Conservation (phyloP, 2,797 vertebrate species). For the Gallinago solitaria region DNA sequence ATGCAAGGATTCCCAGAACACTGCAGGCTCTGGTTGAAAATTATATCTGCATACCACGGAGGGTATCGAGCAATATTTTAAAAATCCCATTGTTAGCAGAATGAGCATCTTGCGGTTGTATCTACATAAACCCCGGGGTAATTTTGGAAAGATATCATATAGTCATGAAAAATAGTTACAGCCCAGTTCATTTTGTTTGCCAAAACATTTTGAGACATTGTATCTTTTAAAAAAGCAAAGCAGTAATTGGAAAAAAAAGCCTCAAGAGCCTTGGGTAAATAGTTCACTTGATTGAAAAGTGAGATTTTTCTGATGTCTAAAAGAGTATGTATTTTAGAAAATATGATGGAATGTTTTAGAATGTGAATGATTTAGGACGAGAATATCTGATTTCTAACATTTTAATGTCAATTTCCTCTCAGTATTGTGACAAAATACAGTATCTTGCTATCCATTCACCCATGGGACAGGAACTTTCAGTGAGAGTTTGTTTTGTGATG, state of each 20-base stretch:
- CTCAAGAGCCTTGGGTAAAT: neutral
- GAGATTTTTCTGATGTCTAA: neutral
- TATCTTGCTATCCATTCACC: neutral
- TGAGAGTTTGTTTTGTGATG: neutral
- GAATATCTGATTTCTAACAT: neutral
- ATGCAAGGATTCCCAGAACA: constrained; percentile 70
- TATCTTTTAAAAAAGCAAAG: neutral
- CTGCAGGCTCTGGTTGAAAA: constrained; percentile 25
- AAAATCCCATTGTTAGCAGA: neutral
- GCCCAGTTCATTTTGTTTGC: neutral
- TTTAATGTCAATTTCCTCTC: neutral
- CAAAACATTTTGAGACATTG: neutral
- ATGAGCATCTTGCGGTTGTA: neutral
- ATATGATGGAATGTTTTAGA: neutral
- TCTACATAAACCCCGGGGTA: neutral
- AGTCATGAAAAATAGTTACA: neutral
- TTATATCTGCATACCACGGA: neutral
- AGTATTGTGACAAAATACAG: neutral
- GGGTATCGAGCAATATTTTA: neutral
- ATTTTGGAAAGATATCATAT: neutral
- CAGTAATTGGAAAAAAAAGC: neutral
- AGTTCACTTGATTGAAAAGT: neutral
- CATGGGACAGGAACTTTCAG: neutral
- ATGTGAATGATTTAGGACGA: neutral
- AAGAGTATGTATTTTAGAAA: neutral